Conservation (phyloP, 2,797 vertebrate genomes). For the Graptemys geographica region DNA sequence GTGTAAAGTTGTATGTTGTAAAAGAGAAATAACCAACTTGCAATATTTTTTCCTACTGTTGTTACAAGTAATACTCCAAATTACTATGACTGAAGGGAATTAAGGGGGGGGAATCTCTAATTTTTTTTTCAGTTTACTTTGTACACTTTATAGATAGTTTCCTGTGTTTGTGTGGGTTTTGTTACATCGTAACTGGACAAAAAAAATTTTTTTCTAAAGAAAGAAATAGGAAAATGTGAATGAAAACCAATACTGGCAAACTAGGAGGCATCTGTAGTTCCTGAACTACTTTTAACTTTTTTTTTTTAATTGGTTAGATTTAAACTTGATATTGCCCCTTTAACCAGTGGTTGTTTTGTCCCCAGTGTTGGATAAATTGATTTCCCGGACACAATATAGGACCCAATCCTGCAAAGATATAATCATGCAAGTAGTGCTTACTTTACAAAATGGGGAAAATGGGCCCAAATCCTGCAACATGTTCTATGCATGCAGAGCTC, state of each 20-base stretch:
- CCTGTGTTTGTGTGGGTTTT: too few relatives aligned
- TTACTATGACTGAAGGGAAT: too few relatives aligned
- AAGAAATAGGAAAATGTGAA: slow-evolving; percentile 21
- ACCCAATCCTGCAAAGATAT: too few relatives aligned
- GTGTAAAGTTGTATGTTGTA: too few relatives aligned
- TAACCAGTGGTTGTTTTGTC: neutral
- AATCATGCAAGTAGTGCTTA: too few relatives aligned
- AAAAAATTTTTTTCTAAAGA: too few relatives aligned
- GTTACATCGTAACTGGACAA: neutral
- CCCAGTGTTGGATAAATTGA: neutral
- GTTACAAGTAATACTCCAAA: too few relatives aligned
- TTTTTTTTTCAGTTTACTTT: too few relatives aligned
- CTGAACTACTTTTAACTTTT: neutral
- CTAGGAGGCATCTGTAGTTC: neutral
- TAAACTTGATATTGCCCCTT: neutral
- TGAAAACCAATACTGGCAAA: neutral
- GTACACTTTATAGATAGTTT: neutral
- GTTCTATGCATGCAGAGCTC: neutral
- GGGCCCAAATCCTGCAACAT: neutral
- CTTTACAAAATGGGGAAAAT: neutral
- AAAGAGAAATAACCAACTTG: too few relatives aligned
- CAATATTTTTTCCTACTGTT: too few relatives aligned
- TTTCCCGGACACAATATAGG: neutral
- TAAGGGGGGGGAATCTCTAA: too few relatives aligned
- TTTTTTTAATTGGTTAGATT: neutral